Base-by-base conservation (phyloP, 2,797 vertebrate species). In the Siniperca obscura region DNA sequence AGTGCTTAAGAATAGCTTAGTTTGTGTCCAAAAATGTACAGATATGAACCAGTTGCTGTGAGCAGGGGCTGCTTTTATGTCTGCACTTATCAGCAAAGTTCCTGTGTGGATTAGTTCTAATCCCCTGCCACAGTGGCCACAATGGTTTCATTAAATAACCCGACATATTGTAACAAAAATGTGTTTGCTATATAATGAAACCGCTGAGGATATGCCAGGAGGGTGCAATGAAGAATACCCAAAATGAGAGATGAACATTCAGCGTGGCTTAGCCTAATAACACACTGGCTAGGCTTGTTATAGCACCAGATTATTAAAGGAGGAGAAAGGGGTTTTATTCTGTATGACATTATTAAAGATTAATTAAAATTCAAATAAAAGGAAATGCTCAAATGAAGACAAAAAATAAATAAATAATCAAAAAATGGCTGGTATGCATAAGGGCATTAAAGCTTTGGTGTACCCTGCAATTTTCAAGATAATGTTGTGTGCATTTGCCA, bases 61-160 rank as follows among this genome's bases (percentile, higher is more conserved):
- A 87, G 85, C 67, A 50, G 60, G 56, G 69, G 70, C 84, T 73
- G 74, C 83, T 89, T 94, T 92, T 90, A 92, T 90, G 87, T 90
- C 68, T 88, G 60, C 78, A 84, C 82, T 94, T 92, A 95, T 95
- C 92, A 92, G 86, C 60, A 90, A 90, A 91, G 76, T 92, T 92
- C 89, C 91, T 91, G 55, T 75, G 81, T 87, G 92, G 91, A 92
- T 94, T 93, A 92, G 80, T 70, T 83, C 65, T 93, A 91, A 94
- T 94, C 92, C 90, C 84, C 79, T 78, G 67, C 76, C 79, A 89
- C 90, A 90, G 86, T 74, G 84, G 78, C 76, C 87, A 93, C 89
- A 90, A 89, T 89, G 78, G 87, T 91, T 93, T 92, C 89, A 93
- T 92, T 93, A 90, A 94, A 94, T 90, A 91, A 90, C 76, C 78